Percentiles rank a stretch among this genome's conserved stretches.
phyloP scores from a whole-genome alignment of 2,888 invertebrate genomes.

The Xylocampa areola region DNA sequence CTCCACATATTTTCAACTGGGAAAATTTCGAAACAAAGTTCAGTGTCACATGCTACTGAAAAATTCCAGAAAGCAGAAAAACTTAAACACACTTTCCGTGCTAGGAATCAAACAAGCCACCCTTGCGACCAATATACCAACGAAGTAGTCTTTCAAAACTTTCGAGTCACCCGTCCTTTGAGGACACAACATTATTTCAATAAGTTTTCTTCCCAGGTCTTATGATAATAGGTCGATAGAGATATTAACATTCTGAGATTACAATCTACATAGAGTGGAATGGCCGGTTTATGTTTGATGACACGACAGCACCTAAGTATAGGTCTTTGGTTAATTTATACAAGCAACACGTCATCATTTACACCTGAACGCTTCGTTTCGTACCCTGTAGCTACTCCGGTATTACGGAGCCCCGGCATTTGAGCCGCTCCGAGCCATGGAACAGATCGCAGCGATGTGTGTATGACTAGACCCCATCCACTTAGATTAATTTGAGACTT shows the following conservation, averaged over 20 bases:
- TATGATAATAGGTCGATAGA: neutral
- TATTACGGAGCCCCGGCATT: slow-evolving; percentile 35
- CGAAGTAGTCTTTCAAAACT: too few species aligned
- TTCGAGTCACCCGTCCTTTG: too few species aligned
- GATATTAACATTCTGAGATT: neutral
- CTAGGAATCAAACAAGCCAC: too few species aligned
- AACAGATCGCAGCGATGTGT: slow-evolving; percentile 38
- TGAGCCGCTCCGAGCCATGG: slow-evolving; percentile 44
- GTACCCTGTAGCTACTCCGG: slow-evolving; percentile 33
- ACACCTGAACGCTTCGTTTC: slow-evolving; percentile 37
- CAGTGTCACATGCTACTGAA: too few species aligned
- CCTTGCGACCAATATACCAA: too few species aligned
- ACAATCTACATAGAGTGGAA: slow-evolving; percentile 1
- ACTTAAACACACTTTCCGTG: too few species aligned
- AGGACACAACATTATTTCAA: neutral
- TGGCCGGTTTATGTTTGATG: slow-evolving; percentile 23
- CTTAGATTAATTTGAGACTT: neutral
- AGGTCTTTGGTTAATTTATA: slow-evolving; percentile 56
- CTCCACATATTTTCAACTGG: too few species aligned
- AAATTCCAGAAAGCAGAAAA: too few species aligned
- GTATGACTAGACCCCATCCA: slow-evolving; percentile 41
- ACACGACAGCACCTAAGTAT: slow-evolving; percentile 41
- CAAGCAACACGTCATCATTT: slow-evolving; percentile 53
- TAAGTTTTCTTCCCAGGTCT: slow-evolving; percentile 1
- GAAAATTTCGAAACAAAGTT: too few species aligned